These are phyloP conservation scores for Drosophila bunnanda DNA, from an alignment of 2,888 invertebrate species.

Conservation along the genomic window DNA sequence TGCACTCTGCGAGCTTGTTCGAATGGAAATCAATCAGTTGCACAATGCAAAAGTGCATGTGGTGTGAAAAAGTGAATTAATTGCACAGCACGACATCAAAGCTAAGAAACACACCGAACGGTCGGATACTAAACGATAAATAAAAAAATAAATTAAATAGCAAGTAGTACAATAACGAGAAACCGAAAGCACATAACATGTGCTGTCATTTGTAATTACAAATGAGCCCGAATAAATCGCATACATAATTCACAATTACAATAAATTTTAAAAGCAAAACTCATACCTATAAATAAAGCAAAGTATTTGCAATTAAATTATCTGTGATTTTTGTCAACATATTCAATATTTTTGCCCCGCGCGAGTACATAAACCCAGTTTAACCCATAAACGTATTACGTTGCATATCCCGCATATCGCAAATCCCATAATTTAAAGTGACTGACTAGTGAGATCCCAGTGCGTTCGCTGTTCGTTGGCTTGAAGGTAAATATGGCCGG, in stretches of 20 bases:
- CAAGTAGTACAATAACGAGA: constrained; percentile 2
- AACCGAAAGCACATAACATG: constrained; percentile 39
- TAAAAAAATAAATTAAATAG: constrained; percentile 23
- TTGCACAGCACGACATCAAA: constrained; percentile 59
- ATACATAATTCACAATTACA: constrained; percentile 44
- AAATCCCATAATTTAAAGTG: constrained; percentile 34
- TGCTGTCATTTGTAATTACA: constrained; percentile 71
- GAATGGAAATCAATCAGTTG: constrained; percentile 73
- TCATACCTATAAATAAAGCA: constrained; percentile 37
- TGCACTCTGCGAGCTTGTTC: constrained; percentile 31
- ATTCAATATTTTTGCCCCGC: constrained; percentile 54
- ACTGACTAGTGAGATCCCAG: constrained; percentile 42
- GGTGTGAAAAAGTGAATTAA: constrained; percentile 71
- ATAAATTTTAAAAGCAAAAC: constrained; percentile 39
- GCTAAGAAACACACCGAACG: constrained; percentile 53
- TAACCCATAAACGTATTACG: constrained; percentile 15
- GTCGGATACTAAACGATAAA: constrained; percentile 37
- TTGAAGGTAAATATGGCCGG: constrained; percentile 63
- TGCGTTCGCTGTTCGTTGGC: constrained; percentile 27
- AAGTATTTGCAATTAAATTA: constrained; percentile 71
- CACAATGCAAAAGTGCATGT: constrained; percentile 52
- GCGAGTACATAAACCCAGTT: constrained; percentile 35
- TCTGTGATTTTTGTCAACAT: constrained; percentile 76
- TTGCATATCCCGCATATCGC: constrained; percentile 24
- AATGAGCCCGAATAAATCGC: constrained; percentile 43